Base-by-base conservation (phyloP, 2,888 invertebrate genomes). In the Erannis defoliaria region DNA sequence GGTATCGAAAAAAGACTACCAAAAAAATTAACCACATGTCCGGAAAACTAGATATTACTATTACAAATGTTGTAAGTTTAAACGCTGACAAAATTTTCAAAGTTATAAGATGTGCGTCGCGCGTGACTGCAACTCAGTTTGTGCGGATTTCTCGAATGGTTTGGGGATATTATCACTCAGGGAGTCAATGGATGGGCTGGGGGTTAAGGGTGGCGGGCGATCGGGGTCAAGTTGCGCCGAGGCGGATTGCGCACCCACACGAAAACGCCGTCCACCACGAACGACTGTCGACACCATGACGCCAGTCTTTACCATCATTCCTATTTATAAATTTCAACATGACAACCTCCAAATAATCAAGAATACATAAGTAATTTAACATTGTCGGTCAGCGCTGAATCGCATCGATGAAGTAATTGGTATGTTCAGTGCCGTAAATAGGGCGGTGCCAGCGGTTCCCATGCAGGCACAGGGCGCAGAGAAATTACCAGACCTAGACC, bases 1-100 rank as follows among this genome's bases (percentile, higher is more conserved):
- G 50, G 8, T 51, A 58, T 38, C 58, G 35, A 31, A 58, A 51
- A 43, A 57, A 58, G 4, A 10, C 26, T 29, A 50, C 43, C 26
- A 50, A 26, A 10, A 57, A n/a, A 6, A 50, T 6, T 33, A 59
- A 12, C 40, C 46, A 53, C 46, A 37, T 37, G n/a, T 2, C 19
- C n/a, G 33, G 19, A 6, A 19, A 31, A 19, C n/a, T 9, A n/a
- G n/a, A n/a, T n/a, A n/a, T 18, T 14, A 1, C 9, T 37, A 8
- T 35, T n/a, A n/a, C n/a, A 14, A 21, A 49, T 8, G 23, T 23
- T 23, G 1, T 16, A 14, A 5, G n/a, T n/a, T n/a, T n/a, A 29
- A 18, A 26, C 12, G 12, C 26, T 38, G 38, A n/a, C 29, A 46
- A 45, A 37, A 46, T 1, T n/a, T 12, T 45, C 19, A 10, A 38